Evolutionary conservation across 2,888 invertebrate species (phyloP).

Genomic region (Dasysyrphus albostriatus): DNA sequence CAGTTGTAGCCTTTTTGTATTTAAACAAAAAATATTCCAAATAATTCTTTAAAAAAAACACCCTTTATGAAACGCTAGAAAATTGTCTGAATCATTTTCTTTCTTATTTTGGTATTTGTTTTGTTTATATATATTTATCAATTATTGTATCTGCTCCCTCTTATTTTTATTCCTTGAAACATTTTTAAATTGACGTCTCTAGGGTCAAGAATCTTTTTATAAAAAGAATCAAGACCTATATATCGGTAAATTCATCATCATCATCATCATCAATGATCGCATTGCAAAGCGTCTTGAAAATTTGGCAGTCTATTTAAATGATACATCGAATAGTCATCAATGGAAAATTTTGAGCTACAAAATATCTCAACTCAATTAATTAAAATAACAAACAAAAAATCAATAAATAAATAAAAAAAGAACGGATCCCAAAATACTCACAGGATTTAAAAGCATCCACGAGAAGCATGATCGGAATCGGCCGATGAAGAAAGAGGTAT

Average conservation of each 20-base stretch:
- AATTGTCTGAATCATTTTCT: neutral
- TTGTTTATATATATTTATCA: neutral
- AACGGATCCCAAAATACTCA: neutral
- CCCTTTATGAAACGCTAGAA: neutral
- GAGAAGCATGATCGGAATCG: slow-evolving; percentile 51
- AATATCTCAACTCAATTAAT: slow-evolving; percentile 9
- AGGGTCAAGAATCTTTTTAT: neutral
- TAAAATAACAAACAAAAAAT: neutral
- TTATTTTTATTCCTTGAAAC: neutral
- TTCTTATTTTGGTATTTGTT: neutral
- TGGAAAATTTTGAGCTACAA: slow-evolving; percentile 49
- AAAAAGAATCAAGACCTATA: neutral
- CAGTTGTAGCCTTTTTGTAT: no score
- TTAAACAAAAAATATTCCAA: no score
- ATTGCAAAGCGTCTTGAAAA: neutral
- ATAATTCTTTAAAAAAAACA: neutral
- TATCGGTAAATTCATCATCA: neutral
- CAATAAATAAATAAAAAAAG: slow-evolving; percentile 9
- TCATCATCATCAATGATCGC: slow-evolving; percentile 1
- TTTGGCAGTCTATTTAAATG: slow-evolving; percentile 25
- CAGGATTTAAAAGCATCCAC: slow-evolving; percentile 24
- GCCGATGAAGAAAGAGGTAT: slow-evolving; percentile 12
- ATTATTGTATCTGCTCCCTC: neutral
- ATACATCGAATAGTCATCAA: slow-evolving; percentile 19
- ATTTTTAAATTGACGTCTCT: neutral